Evolutionary conservation across 2,888 invertebrate species (phyloP), one percentile per base, ranked within the genome.

Genomic region (Chesias legatella): DNA sequence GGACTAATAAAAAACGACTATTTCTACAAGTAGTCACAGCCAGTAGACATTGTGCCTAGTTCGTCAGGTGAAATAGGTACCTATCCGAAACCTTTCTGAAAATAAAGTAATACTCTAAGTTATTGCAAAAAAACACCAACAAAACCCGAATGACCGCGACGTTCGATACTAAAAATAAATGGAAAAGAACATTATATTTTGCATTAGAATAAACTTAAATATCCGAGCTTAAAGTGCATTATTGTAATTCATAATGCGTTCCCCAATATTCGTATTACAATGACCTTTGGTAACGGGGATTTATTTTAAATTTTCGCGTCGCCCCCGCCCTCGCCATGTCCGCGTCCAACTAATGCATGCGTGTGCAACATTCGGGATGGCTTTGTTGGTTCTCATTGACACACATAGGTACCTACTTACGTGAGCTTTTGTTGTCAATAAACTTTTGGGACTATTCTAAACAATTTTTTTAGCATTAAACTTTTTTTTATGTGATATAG

Each of bases 291-390:
- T 50, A 33, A 63, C 53, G 68, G 75, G 75, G 79, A 69, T 78
- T 77, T 65, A 70, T 58, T 82, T 80, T 66, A 82, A 79, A 81
- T 75, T 76, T 76, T 73, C 71, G 63, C 71, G 62, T 68, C 67
- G 55, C 71, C 67, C 69, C 65, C 64, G 63, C 64, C 62, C 58
- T 56, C 55, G 48, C 51, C 51, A n/a, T n/a, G n/a, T n/a, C n/a
- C n/a, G n/a, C n/a, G n/a, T n/a, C n/a, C n/a, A n/a, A n/a, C 48
- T 51, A 53, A 54, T 46, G 48, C 44, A 33, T 39, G 52, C 55
- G 53, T 66, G 57, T 62, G 58, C 56, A 58, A 63, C 67, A 68
- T 74, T 75, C 74, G 35, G 52, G 63, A 60, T 58, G 60, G 61
- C 63, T 73, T 72, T 68, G 63, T 63, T 59, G 48, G 56, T 51